These are phyloP conservation scores for Drosophila orosa DNA, from an alignment of 1,140 invertebrate genomes.

Conservation along the genomic window DNA sequence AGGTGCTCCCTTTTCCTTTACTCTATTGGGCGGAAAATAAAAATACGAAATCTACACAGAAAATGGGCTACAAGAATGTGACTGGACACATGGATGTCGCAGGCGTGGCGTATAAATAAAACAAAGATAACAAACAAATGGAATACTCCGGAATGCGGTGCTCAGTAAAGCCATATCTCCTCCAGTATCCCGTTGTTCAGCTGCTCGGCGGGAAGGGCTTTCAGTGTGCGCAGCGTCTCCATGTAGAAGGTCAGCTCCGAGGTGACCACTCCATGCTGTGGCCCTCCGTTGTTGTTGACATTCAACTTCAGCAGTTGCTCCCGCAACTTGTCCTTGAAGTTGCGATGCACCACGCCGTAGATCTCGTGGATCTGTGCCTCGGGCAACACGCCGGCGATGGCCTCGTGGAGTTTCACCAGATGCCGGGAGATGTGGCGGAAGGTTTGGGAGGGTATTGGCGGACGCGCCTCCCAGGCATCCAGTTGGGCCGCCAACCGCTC, in stretches of 20 bases:
- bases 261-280: constrained; percentile 97
- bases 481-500: constrained; percentile 92
- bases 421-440: constrained; percentile 97
- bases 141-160: constrained; percentile 49
- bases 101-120: constrained; percentile 26
- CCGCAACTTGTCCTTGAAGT: constrained; percentile 94
- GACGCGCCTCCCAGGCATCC: constrained; percentile 95
- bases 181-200: constrained; percentile 90
- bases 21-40: constrained; percentile 27
- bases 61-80: neutral
- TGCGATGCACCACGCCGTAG: constrained; percentile 93
- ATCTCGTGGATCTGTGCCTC: constrained; percentile 89
- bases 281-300: constrained; percentile 97
- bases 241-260: constrained; percentile 98
- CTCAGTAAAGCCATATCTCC: constrained; percentile 88
- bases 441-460: constrained; percentile 96
- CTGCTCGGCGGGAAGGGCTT: constrained; percentile 90
- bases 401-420: constrained; percentile 96
- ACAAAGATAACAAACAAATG: constrained; percentile 46
- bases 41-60: constrained; percentile 32
- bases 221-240: constrained; percentile 94
- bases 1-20: constrained; percentile 6
- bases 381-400: constrained; percentile 92
- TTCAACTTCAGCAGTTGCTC: constrained; percentile 94
- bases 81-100: neutral